Conservation (phyloP, 2,888 invertebrate genomes). For the Himalopsyche anomala region DNA sequence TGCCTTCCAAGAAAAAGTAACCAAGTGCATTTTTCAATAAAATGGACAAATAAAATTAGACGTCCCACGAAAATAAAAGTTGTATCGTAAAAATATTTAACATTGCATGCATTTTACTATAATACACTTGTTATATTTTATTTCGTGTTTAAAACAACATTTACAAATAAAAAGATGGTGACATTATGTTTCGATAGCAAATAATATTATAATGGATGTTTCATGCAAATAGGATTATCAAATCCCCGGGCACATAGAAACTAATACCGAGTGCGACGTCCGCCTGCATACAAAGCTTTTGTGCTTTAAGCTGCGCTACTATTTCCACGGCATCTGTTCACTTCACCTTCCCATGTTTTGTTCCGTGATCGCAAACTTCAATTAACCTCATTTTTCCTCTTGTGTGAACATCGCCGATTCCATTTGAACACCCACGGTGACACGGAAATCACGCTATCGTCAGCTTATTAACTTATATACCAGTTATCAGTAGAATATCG, state of each 20-base stretch:
- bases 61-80: no score
- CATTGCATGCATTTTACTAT: no score
- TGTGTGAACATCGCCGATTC: conserved; percentile 23
- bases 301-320: not conserved
- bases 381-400: conserved; percentile 34
- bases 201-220: no score
- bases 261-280: not conserved
- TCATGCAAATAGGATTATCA: not conserved
- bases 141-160: no score
- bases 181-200: no score
- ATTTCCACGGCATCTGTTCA: conserved; percentile 16
- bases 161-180: no score
- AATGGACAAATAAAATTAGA: no score
- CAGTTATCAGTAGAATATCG: not conserved
- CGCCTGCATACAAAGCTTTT: conserved; percentile 1
- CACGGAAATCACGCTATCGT: not conserved
- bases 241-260: not conserved
- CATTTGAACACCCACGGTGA: conserved; percentile 16
- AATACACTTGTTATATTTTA: no score
- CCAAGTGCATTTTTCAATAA: no score
- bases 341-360: conserved; percentile 20
- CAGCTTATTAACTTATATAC: not conserved
- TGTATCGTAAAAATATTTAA: no score
- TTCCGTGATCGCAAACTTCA: conserved; percentile 4
- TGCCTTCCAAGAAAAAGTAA: no score